Evolutionary conservation across 1,140 invertebrate species (phyloP).

Genomic region (Aphaenogaster rudis): DNA sequence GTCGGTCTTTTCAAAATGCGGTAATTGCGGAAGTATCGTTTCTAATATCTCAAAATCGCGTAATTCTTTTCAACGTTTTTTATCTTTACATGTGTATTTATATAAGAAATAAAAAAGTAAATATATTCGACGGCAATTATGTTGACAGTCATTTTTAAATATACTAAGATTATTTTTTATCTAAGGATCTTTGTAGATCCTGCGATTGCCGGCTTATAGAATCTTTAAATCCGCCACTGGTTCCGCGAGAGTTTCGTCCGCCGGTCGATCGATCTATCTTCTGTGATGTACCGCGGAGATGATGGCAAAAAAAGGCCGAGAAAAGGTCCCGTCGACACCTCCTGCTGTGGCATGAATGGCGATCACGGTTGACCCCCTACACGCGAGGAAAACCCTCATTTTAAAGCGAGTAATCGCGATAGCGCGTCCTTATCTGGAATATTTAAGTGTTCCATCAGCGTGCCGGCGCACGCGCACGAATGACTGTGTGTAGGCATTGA

Average conservation of each 20-base stretch:
- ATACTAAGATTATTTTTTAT: not conserved
- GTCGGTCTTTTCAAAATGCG: not conserved
- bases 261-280: constrained; percentile 35
- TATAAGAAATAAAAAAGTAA: not conserved
- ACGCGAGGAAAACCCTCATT: constrained; percentile 18
- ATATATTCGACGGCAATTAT: not conserved
- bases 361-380: constrained; percentile 48
- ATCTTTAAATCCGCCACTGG: not conserved
- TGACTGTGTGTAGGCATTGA: not conserved
- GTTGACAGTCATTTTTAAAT: not conserved
- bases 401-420: constrained; percentile 43
- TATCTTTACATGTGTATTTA: not conserved
- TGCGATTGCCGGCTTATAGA: not conserved
- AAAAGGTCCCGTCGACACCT: constrained; percentile 43
- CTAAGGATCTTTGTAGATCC: not conserved
- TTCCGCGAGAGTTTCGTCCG: not conserved
- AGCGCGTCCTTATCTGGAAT: constrained; percentile 49
- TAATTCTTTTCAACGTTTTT: not conserved
- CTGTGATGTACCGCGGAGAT: constrained; percentile 28
- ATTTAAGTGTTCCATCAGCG: constrained; percentile 37
- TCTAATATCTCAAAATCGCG: not conserved
- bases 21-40: not conserved
- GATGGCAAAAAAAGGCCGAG: constrained; percentile 25
- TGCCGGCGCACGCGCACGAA: not conserved
- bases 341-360: constrained; percentile 54